Evolutionary conservation across 1,140 invertebrate genomes (phyloP).

Genomic region (Pogonus chalceus): DNA sequence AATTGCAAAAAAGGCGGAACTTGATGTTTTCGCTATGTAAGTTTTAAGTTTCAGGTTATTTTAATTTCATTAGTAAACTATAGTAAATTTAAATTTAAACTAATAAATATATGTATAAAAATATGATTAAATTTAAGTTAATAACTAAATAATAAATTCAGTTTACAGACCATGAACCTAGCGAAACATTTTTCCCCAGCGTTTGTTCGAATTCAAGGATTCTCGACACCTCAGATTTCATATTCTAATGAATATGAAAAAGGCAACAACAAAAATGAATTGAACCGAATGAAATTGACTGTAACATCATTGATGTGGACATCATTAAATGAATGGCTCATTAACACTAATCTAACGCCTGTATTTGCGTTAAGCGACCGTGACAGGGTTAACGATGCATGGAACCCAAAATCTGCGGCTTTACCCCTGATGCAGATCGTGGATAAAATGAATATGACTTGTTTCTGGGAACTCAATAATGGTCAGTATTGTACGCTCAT

Average conservation of each 20-base stretch:
- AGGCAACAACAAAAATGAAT: neutral
- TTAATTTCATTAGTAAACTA: no score
- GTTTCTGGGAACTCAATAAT: constrained; percentile 55
- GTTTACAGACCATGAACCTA: constrained; percentile 42
- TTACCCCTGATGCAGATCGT: constrained; percentile 44
- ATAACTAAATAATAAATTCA: no score
- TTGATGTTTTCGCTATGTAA: no score
- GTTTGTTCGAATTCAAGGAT: constrained; percentile 48
- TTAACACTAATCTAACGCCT: constrained; percentile 36
- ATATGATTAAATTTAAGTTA: no score
- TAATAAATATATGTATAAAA: no score
- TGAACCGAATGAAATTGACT: constrained; percentile 8
- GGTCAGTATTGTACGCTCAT: no score
- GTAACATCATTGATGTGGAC: constrained; percentile 34
- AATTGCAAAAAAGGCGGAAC: no score
- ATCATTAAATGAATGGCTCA: constrained; percentile 38
- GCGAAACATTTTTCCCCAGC: constrained; percentile 47
- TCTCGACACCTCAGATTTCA: constrained; percentile 40
- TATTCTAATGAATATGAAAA: constrained; percentile 26
- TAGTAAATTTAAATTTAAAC: no score
- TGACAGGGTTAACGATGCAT: constrained; percentile 32
- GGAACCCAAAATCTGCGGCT: constrained; percentile 40
- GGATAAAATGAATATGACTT: constrained; percentile 43
- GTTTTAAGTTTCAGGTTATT: no score
- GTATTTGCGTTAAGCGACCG: constrained; percentile 39